phyloP scores from a whole-genome alignment of 2,888 invertebrate genomes.

The Auanema sp. region DNA sequence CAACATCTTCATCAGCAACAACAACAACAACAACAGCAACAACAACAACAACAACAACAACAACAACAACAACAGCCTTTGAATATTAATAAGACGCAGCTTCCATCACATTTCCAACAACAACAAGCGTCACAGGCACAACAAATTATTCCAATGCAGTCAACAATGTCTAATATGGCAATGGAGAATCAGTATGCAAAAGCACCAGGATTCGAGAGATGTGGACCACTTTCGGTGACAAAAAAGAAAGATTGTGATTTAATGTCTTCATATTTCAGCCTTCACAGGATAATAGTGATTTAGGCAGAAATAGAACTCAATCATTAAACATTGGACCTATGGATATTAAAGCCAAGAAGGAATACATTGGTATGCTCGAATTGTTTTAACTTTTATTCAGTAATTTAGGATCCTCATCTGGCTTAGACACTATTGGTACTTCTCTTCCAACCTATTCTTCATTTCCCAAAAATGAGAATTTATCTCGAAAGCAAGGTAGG shows the following conservation, averaged over 20 bases:
- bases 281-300: slow-evolving; percentile 25
- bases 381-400: neutral
- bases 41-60: neutral
- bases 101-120: slow-evolving; percentile 30
- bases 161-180: slow-evolving; percentile 18
- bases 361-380: slow-evolving; percentile 11
- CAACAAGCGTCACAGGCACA: slow-evolving; percentile 4
- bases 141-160: neutral
- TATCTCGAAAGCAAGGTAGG: too few relatives aligned
- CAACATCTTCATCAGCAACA: neutral
- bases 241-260: neutral
- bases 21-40: neutral
- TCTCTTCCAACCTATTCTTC: slow-evolving; percentile 39
- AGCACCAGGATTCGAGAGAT: slow-evolving; percentile 53
- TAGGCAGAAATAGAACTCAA: slow-evolving; percentile 38
- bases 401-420: neutral
- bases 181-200: slow-evolving; percentile 43
- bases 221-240: slow-evolving; percentile 43
- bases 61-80: neutral
- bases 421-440: slow-evolving; percentile 12
- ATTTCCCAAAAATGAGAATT: slow-evolving; percentile 7
- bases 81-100: slow-evolving; percentile 16
- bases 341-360: slow-evolving; percentile 33
- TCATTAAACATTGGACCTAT: slow-evolving; percentile 50
- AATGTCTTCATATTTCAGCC: slow-evolving; percentile 22